These are phyloP conservation scores for Leuctra nigra DNA, from an alignment of 2,888 invertebrate species.

Conservation along the genomic window DNA sequence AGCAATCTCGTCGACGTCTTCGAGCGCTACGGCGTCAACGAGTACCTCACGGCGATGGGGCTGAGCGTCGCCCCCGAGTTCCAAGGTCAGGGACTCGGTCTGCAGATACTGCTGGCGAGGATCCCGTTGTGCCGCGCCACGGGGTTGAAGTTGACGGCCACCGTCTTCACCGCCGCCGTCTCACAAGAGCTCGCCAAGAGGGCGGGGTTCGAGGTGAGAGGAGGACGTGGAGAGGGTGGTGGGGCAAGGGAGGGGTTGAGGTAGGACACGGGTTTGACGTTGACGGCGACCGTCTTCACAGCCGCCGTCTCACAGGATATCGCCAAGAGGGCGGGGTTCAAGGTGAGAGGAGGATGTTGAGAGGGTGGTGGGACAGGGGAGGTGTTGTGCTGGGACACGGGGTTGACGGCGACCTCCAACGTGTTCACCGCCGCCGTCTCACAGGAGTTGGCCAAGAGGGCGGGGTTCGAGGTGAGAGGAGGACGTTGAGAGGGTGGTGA, in stretches of 20 bases:
- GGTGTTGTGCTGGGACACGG: slow-evolving; percentile 19
- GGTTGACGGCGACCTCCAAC: slow-evolving; percentile 19
- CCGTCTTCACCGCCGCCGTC: slow-evolving; percentile 22
- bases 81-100: slow-evolving; percentile 44
- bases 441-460: slow-evolving; percentile 18
- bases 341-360: too few species aligned
- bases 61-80: slow-evolving; percentile 44
- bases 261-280: slow-evolving; percentile 16
- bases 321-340: slow-evolving; percentile 20
- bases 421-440: slow-evolving; percentile 23
- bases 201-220: slow-evolving; percentile 21
- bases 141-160: slow-evolving; percentile 20
- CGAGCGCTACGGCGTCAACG: slow-evolving; percentile 39
- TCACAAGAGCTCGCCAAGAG: slow-evolving; percentile 21
- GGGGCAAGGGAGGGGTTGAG: too few species aligned
- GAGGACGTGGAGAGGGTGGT: too few species aligned
- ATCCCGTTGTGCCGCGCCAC: slow-evolving; percentile 29
- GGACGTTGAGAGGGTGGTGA: too few species aligned
- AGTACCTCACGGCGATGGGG: slow-evolving; percentile 45
- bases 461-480: slow-evolving; percentile 22
- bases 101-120: slow-evolving; percentile 43
- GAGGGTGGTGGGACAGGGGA: too few species aligned
- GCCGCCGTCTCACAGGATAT: slow-evolving; percentile 22
- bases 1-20: slow-evolving; percentile 41
- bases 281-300: slow-evolving; percentile 24